These are phyloP conservation scores for Helostoma temminkii DNA, from an alignment of 2,797 vertebrate species.

Conservation along the genomic window DNA sequence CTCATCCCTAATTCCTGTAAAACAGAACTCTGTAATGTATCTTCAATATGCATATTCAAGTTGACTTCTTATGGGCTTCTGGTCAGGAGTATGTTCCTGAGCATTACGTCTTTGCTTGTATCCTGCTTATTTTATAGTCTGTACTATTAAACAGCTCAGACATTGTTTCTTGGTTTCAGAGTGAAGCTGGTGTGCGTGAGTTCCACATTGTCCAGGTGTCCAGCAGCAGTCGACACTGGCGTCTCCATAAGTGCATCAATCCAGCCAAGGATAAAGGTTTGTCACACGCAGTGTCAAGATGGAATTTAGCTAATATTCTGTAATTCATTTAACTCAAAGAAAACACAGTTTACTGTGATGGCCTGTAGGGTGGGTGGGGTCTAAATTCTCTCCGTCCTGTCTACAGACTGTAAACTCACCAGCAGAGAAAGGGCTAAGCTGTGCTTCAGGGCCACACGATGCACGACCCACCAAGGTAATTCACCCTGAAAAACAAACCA, in stretches of 20 bases:
- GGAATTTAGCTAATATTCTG: no score
- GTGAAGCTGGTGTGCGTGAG: slow-evolving; percentile 93
- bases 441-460: slow-evolving; percentile 92
- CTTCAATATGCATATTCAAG: no score
- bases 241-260: slow-evolving; percentile 92
- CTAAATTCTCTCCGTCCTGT: slow-evolving; percentile 7
- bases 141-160: no score
- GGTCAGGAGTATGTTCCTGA: no score
- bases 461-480: slow-evolving; percentile 88
- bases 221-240: slow-evolving; percentile 94
- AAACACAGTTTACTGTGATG: no score
- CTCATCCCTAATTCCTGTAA: no score
- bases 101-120: no score
- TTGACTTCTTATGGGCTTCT: no score
- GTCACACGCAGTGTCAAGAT: slow-evolving; percentile 6
- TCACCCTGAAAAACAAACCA: neutral
- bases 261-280: slow-evolving; percentile 92
- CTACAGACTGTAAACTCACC: slow-evolving; percentile 91
- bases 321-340: no score
- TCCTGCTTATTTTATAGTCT: no score
- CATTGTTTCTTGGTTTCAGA: slow-evolving; percentile 82
- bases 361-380: no score
- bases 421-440: slow-evolving; percentile 94
- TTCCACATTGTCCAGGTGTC: slow-evolving; percentile 98
- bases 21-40: no score